phyloP scores from a whole-genome alignment of 1,140 invertebrate genomes.

The Zaprionus inermis region DNA sequence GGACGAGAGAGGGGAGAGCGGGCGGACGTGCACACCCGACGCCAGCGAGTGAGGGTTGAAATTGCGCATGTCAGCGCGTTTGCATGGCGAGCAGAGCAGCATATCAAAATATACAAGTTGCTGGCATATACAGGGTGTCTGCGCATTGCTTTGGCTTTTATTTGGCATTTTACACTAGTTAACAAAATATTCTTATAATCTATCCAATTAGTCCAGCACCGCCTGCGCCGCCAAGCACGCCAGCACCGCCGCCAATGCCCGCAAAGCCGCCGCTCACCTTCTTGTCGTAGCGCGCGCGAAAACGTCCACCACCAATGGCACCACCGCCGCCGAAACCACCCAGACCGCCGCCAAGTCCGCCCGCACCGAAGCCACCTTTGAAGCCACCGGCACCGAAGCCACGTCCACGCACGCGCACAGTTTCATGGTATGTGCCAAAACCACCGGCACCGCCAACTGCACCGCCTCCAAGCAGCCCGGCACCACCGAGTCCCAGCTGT shows the following conservation, averaged over 20 bases:
- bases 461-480: slow-evolving; percentile 50
- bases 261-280: slow-evolving; percentile 34
- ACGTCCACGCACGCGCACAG: slow-evolving; percentile 55
- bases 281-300: slow-evolving; percentile 34
- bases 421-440: slow-evolving; percentile 75
- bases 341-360: slow-evolving; percentile 54
- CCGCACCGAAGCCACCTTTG: slow-evolving; percentile 31
- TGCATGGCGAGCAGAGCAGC: slow-evolving; percentile 19
- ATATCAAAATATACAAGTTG: slow-evolving; percentile 37
- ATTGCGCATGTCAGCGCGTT: slow-evolving; percentile 75
- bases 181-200: background rate
- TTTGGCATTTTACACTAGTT: slow-evolving; percentile 3
- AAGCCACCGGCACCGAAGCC: slow-evolving; percentile 64
- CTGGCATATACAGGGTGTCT: slow-evolving; percentile 62
- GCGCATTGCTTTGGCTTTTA: slow-evolving; percentile 21
- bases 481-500: slow-evolving; percentile 51
- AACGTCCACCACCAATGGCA: slow-evolving; percentile 42
- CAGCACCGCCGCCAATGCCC: slow-evolving; percentile 51
- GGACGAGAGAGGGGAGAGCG: slow-evolving; percentile 11
- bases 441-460: slow-evolving; percentile 45
- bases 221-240: slow-evolving; percentile 49
- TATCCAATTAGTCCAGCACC: slow-evolving; percentile 54
- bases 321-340: slow-evolving; percentile 48
- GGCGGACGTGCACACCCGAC: background rate
- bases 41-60: slow-evolving; percentile 51